phyloP scores from a whole-genome alignment of 2,797 vertebrate genomes.

The Momotus momota region DNA sequence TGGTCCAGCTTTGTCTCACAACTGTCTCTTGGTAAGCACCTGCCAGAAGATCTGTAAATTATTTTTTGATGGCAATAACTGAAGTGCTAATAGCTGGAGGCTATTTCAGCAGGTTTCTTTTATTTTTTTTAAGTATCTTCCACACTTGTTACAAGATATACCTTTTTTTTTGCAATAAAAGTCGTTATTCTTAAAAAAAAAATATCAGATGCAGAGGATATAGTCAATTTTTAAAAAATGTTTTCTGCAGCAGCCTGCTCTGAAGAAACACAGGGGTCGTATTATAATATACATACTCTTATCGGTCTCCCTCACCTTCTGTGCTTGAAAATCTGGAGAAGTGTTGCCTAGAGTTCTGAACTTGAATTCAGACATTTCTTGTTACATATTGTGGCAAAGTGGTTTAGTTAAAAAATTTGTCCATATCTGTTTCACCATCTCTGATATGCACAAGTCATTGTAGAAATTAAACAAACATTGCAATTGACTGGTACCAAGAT shows the following conservation, averaged over 20 bases:
- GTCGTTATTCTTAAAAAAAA: not conserved
- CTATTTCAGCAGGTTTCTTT: not conserved
- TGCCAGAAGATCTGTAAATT: conserved; percentile 33
- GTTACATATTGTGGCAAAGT: not conserved
- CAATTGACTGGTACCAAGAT: not conserved
- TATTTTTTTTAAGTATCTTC: not conserved
- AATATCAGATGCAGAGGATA: not conserved
- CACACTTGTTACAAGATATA: not conserved
- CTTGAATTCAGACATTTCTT: not conserved
- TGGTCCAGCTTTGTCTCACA: not conserved
- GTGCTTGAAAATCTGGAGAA: not conserved
- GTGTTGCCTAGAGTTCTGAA: not conserved
- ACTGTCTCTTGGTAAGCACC: not conserved
- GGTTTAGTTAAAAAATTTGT: not conserved
- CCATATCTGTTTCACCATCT: not conserved
- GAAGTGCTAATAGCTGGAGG: conserved; percentile 26
- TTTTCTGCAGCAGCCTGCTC: not conserved
- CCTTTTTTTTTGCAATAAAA: not conserved
- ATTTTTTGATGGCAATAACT: conserved; percentile 31
- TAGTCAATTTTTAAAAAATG: not conserved
- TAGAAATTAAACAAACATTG: not conserved
- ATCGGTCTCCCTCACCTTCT: not conserved
- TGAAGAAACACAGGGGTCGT: not conserved
- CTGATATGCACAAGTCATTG: not conserved
- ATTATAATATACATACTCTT: not conserved